Conservation (phyloP, 2,113 vertebrate genomes). For the Nycticorax nycticorax region DNA sequence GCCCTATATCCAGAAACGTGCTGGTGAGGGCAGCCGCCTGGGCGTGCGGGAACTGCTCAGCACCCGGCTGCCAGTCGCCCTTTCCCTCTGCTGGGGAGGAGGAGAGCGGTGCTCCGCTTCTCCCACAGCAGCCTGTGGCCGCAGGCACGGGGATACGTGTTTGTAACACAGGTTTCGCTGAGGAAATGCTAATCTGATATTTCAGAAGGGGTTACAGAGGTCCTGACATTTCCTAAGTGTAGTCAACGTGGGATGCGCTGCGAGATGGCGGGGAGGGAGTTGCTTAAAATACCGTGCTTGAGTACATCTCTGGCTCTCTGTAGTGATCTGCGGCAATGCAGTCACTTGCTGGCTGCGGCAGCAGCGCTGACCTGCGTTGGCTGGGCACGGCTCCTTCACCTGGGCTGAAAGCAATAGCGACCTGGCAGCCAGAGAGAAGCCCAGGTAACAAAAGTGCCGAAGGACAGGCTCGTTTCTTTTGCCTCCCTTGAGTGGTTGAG, state of each 20-base stretch:
- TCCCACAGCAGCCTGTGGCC: background rate
- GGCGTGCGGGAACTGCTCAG: background rate
- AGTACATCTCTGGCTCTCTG: background rate
- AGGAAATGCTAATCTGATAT: background rate
- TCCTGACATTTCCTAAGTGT: background rate
- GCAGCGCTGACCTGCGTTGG: background rate
- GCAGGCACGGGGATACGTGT: background rate
- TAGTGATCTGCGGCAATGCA: background rate
- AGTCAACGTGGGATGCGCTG: accelerated
- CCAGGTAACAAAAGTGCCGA: background rate
- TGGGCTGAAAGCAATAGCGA: background rate
- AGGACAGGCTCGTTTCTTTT: background rate
- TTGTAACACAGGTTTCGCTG: accelerated
- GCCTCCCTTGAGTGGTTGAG: background rate
- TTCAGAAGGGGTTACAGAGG: background rate
- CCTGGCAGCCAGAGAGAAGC: background rate
- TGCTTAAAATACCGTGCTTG: background rate
- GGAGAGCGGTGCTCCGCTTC: accelerated
- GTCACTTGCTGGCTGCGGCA: background rate
- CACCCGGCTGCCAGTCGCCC: background rate
- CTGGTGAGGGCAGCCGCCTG: background rate
- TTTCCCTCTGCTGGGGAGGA: background rate
- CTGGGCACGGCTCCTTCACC: background rate
- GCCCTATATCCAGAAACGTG: background rate
- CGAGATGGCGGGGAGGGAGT: background rate